A percentile compares a stretch with the other conserved stretches of the same genome.
Evolutionary conservation across 1,140 invertebrate genomes (phyloP).

Genomic region (Euwallacea fornicatus): DNA sequence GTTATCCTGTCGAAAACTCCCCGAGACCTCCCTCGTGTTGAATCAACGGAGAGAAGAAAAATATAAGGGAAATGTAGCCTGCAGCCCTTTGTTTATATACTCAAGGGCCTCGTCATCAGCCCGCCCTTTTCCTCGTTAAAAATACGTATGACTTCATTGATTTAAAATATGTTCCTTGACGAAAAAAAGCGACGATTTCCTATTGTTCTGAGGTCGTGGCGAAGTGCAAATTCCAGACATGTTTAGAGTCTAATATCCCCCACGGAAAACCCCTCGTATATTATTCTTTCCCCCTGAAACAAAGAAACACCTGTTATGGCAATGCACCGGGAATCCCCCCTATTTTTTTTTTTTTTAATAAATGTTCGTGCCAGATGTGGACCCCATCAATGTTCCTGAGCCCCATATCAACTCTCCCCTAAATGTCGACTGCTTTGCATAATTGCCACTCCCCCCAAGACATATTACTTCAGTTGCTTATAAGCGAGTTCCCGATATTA

Average conservation of each 20-base stretch:
- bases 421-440: slow-evolving; percentile 25
- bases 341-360: slow-evolving; percentile 18
- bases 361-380: slow-evolving; percentile 4
- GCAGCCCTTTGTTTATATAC: slow-evolving; percentile 21
- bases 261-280: background rate
- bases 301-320: slow-evolving; percentile 18
- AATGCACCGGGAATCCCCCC: slow-evolving; percentile 9
- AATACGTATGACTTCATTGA: slow-evolving; percentile 19
- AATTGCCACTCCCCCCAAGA: slow-evolving; percentile 8
- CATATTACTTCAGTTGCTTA: background rate
- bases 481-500: background rate
- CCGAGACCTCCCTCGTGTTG: background rate
- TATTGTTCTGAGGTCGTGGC: no score
- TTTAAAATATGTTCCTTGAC: slow-evolving; percentile 3
- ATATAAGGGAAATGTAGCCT: slow-evolving; percentile 2
- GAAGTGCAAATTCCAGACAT: no score
- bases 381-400: slow-evolving; percentile 12
- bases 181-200: no score
- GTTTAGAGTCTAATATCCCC: no score
- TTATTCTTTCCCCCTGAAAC: slow-evolving; percentile 4
- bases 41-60: background rate
- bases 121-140: slow-evolving; percentile 17
- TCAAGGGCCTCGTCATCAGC: slow-evolving; percentile 16
- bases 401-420: slow-evolving; percentile 22
- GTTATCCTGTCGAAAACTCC: no score